Percentiles rank a stretch among this genome's conserved stretches.
phyloP scores from a whole-genome alignment of 2,797 vertebrate genomes.

The Kryptopterus vitreolus region DNA sequence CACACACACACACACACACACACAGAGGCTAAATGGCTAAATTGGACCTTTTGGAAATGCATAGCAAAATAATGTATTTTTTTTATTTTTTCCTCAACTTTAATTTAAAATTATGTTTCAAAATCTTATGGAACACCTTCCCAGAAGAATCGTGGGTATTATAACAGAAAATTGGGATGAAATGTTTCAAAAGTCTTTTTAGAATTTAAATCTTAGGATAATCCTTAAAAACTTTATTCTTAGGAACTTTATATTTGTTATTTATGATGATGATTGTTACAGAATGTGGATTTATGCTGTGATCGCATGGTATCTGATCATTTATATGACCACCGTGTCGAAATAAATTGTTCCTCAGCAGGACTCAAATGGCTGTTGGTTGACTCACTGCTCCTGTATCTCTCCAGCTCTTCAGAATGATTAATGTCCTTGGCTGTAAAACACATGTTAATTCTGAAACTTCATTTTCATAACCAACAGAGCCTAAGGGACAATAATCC shows the following conservation, averaged over 20 bases:
- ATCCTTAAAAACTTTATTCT: background rate
- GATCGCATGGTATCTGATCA: background rate
- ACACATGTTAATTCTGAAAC: constrained; percentile 18
- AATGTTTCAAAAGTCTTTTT: too few relatives aligned
- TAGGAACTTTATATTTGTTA: background rate
- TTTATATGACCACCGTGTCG: background rate
- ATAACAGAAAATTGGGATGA: too few relatives aligned
- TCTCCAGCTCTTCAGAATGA: constrained; percentile 9
- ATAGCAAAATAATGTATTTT: background rate
- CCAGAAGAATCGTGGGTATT: too few relatives aligned
- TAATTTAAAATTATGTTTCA: too few relatives aligned
- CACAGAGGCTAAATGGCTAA: background rate
- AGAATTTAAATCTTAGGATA: background rate
- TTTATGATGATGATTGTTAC: background rate
- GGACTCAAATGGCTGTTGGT: background rate
- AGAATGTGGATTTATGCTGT: background rate
- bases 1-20: background rate
- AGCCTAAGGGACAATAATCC: constrained; percentile 17
- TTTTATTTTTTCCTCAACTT: too few relatives aligned
- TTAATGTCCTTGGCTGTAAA: constrained; percentile 6
- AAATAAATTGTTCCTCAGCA: constrained; percentile 10
- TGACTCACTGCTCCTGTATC: background rate
- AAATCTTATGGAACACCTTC: too few relatives aligned
- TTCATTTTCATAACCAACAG: constrained; percentile 17
- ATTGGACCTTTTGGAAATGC: background rate